A percentile compares a stretch with the other conserved stretches of the same genome.
These are phyloP conservation scores for Orchesellides sinensis DNA, from an alignment of 2,888 invertebrate genomes.

Conservation along the genomic window DNA sequence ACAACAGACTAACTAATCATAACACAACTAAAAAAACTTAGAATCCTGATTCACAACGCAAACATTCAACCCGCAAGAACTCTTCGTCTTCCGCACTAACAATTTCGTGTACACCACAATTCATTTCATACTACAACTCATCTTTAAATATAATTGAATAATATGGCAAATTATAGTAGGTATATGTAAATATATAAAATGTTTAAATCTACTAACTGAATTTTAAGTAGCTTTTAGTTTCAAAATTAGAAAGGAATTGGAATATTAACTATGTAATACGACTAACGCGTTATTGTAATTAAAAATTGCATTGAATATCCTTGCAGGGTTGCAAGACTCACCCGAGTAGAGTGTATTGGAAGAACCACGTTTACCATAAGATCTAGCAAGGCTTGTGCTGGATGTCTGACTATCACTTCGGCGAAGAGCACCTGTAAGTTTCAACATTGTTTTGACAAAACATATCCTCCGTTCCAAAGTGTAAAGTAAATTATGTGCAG, in stretches of 20 bases:
- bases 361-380: conserved; percentile 73
- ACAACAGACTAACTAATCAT: conserved; percentile 28
- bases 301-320: too few species aligned
- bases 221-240: too few species aligned
- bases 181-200: too few species aligned
- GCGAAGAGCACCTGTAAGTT: conserved; percentile 68
- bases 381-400: conserved; percentile 73
- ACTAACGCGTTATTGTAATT: too few species aligned
- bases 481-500: too few species aligned
- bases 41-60: not conserved
- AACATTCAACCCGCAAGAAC: not conserved
- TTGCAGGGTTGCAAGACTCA: conserved; percentile 33
- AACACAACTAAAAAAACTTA: not conserved
- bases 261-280: too few species aligned
- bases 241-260: not conserved
- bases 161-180: not conserved
- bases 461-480: too few species aligned
- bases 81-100: not conserved
- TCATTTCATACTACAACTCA: not conserved
- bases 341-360: conserved; percentile 73
- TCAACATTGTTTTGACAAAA: too few species aligned
- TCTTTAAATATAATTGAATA: not conserved
- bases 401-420: conserved; percentile 75
- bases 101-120: not conserved
- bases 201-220: not conserved